Percentiles rank a stretch among this genome's conserved stretches.
phyloP scores from a whole-genome alignment of 2,113 vertebrate genomes.

The Halcyon malimbica region DNA sequence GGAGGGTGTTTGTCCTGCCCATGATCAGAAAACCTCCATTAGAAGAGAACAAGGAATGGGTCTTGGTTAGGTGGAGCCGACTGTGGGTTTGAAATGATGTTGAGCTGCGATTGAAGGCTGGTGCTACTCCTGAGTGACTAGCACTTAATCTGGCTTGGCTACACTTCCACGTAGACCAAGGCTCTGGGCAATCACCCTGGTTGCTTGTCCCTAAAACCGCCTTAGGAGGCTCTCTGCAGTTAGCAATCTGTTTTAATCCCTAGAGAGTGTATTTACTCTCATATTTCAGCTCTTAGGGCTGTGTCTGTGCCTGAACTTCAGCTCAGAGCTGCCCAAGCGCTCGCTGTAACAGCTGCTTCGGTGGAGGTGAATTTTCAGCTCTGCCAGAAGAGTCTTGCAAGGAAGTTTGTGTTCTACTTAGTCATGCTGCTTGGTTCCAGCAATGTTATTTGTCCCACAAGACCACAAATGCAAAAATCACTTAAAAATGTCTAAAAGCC shows the following conservation, averaged over 20 bases:
- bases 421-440: constrained; percentile 36
- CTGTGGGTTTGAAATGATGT: not conserved
- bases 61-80: not conserved
- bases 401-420: constrained; percentile 38
- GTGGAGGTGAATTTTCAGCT: constrained; percentile 40
- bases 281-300: not conserved
- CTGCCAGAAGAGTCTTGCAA: not conserved
- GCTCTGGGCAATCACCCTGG: not conserved
- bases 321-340: constrained; percentile 22
- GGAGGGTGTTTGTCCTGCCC: not conserved
- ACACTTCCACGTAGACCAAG: rapidly evolving
- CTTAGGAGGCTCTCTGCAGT: not conserved
- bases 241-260: constrained; percentile 46
- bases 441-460: constrained; percentile 38
- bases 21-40: not conserved
- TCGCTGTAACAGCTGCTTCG: not conserved
- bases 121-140: not conserved
- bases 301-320: not conserved
- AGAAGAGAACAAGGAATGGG: not conserved
- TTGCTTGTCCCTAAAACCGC: not conserved
- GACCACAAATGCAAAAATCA: constrained; percentile 48
- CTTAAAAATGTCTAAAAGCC: constrained; percentile 38
- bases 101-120: not conserved
- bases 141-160: not conserved
- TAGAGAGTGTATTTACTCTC: constrained; percentile 25